These are phyloP conservation scores for Melanaphis sacchari DNA, from an alignment of 1,140 invertebrate species.

Conservation along the genomic window DNA sequence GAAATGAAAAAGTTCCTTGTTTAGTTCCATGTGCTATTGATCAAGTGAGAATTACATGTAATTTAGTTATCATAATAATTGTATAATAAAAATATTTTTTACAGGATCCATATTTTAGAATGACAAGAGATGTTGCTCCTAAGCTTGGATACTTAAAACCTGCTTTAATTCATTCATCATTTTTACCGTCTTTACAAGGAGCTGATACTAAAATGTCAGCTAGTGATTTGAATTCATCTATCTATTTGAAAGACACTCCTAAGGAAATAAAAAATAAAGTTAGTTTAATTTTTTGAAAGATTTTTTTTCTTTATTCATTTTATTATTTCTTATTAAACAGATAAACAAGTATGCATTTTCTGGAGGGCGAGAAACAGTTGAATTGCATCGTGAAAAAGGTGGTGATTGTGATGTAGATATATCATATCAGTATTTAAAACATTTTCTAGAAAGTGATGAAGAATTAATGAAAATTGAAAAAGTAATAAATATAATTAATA, in stretches of 20 bases:
- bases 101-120: slow-evolving; percentile 96
- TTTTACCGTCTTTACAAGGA: slow-evolving; percentile 96
- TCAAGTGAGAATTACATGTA: slow-evolving; percentile 70
- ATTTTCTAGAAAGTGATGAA: slow-evolving; percentile 95
- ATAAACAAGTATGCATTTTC: slow-evolving; percentile 99
- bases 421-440: slow-evolving; percentile 93
- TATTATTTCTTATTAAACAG: slow-evolving; percentile 64
- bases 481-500: slow-evolving; percentile 64
- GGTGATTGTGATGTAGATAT: slow-evolving; percentile 97
- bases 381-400: slow-evolving; percentile 89
- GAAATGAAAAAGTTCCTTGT: slow-evolving; percentile 82
- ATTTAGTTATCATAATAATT: not conserved
- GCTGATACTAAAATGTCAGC: slow-evolving; percentile 98
- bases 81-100: slow-evolving; percentile 55
- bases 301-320: not conserved
- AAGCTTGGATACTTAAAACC: slow-evolving; percentile 88
- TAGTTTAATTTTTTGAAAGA: slow-evolving; percentile 29
- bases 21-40: slow-evolving; percentile 99
- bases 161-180: slow-evolving; percentile 91
- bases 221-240: slow-evolving; percentile 91
- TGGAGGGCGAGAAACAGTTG: slow-evolving; percentile 90
- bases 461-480: slow-evolving; percentile 81
- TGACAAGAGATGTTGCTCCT: slow-evolving; percentile 97
- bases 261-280: slow-evolving; percentile 98
- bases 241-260: slow-evolving; percentile 93